Evolutionary conservation across 1,140 invertebrate species (phyloP).

Genomic region (Papilio aristodemus): DNA sequence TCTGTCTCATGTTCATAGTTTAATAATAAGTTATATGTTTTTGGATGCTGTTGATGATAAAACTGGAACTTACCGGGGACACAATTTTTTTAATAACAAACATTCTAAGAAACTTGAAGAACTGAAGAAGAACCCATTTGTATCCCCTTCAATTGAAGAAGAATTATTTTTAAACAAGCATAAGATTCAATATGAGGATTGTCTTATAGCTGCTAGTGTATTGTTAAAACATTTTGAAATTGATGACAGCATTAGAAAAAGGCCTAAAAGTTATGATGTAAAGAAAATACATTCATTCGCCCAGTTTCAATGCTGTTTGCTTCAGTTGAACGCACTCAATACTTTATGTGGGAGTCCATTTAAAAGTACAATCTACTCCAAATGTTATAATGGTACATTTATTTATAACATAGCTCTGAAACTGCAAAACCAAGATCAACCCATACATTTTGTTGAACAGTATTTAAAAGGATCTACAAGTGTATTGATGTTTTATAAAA

Average conservation of each 20-base stretch:
- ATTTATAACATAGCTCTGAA: slow-evolving; percentile 86
- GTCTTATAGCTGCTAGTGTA: slow-evolving; percentile 81
- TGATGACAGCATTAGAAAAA: slow-evolving; percentile 81
- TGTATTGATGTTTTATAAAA: slow-evolving; percentile 75
- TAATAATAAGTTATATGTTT: slow-evolving; percentile 83
- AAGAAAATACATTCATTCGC: slow-evolving; percentile 85
- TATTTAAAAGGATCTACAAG: slow-evolving; percentile 76
- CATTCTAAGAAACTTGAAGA: slow-evolving; percentile 65
- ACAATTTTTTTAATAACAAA: slow-evolving; percentile 71
- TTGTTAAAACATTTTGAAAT: slow-evolving; percentile 84
- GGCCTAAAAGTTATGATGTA: slow-evolving; percentile 82
- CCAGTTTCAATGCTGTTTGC: slow-evolving; percentile 86
- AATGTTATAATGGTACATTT: slow-evolving; percentile 86
- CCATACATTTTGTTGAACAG: slow-evolving; percentile 79
- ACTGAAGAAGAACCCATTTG: slow-evolving; percentile 51
- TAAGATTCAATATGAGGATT: slow-evolving; percentile 81
- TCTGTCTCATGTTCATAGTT: slow-evolving; percentile 81
- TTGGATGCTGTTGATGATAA: slow-evolving; percentile 83
- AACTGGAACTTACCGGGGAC: slow-evolving; percentile 79
- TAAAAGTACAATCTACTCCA: slow-evolving; percentile 77
- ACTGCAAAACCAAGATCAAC: slow-evolving; percentile 79
- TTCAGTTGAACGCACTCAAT: slow-evolving; percentile 84
- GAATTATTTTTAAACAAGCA: slow-evolving; percentile 69
- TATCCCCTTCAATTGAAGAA: slow-evolving; percentile 40
- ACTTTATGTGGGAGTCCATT: slow-evolving; percentile 82